Percentiles rank a stretch among this genome's conserved stretches.
These are phyloP conservation scores for Sebastes alutus DNA, from an alignment of 2,797 vertebrate genomes.

Conservation along the genomic window DNA sequence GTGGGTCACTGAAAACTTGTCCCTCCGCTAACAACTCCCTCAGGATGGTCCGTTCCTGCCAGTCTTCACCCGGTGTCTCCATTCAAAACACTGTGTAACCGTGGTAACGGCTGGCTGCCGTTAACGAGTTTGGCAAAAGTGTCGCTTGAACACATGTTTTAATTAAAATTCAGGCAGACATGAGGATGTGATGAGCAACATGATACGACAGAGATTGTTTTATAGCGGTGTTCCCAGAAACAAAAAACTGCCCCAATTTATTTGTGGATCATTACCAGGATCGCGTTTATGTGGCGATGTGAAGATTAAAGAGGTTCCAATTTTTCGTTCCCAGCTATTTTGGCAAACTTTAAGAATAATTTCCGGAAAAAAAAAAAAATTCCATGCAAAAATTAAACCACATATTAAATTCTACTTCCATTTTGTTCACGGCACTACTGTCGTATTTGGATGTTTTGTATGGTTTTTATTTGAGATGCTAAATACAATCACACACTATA, in stretches of 20 bases:
- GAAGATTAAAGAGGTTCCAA: neutral
- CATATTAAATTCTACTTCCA: neutral
- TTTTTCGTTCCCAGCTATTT: neutral
- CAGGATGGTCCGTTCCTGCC: neutral
- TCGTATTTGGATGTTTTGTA: neutral
- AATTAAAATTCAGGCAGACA: neutral
- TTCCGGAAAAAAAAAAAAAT: neutral
- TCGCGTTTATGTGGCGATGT: neutral
- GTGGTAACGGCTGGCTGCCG: neutral
- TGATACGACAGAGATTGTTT: neutral
- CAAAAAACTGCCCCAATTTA: neutral
- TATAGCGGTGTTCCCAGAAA: neutral
- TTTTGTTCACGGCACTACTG: neutral
- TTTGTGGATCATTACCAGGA: neutral
- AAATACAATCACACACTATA: neutral
- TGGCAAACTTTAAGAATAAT: neutral
- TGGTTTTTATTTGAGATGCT: accelerated
- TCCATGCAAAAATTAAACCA: neutral
- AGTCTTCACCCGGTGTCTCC: neutral
- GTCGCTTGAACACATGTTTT: neutral
- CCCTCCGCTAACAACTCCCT: neutral
- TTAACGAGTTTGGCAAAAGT: neutral
- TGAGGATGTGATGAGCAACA: neutral
- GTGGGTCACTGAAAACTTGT: neutral
- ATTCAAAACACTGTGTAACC: neutral